Percentiles rank a stretch among this genome's conserved stretches.
Conservation (phyloP, 2,113 vertebrate species). For the Hippocampus mohnikei region DNA sequence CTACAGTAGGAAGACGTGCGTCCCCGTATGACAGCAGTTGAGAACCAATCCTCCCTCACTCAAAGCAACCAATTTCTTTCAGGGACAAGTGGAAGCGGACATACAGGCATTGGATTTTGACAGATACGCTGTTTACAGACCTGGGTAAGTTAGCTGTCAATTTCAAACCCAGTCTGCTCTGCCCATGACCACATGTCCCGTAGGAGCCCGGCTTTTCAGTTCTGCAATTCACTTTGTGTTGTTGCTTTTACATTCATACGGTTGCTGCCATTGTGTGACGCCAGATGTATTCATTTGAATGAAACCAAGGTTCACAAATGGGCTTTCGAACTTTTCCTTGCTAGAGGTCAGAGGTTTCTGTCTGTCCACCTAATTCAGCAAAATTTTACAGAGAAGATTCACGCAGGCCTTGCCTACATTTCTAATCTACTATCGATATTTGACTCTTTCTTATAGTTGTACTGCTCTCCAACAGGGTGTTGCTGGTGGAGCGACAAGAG, state of each 20-base stretch:
- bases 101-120: constrained; percentile 76
- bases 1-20: too few species aligned
- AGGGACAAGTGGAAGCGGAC: constrained; percentile 86
- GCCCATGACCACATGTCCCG: too few species aligned
- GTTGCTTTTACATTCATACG: too few species aligned
- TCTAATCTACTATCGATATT: not conserved
- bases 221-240: too few species aligned
- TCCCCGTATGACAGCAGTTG: too few species aligned
- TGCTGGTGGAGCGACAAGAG: constrained; percentile 75
- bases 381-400: not conserved
- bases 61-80: constrained; percentile 21
- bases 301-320: not conserved
- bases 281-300: not conserved
- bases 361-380: not conserved
- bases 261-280: not conserved
- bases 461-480: constrained; percentile 52
- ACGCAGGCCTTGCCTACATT: not conserved
- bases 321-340: not conserved
- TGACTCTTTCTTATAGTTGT: not conserved
- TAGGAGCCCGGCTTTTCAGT: too few species aligned
- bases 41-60: not conserved
- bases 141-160: constrained; percentile 75
- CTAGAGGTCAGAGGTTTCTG: not conserved
- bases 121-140: constrained; percentile 78
- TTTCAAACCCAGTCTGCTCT: not conserved